Base-by-base conservation (phyloP, 2,888 invertebrate species). In the Hesperia comma region DNA sequence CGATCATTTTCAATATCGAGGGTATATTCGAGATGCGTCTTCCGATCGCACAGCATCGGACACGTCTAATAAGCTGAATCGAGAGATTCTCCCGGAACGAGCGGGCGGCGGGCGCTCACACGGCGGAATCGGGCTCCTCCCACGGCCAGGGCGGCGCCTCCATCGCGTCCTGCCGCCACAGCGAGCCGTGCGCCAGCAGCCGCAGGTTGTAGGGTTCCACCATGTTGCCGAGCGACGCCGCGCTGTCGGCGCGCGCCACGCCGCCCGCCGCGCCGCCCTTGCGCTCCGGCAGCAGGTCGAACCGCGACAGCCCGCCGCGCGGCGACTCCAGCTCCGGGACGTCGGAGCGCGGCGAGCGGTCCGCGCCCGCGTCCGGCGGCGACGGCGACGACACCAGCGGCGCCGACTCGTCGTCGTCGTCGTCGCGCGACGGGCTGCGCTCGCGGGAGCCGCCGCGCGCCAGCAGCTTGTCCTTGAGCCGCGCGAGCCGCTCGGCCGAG, bases 361-460 rank as follows among this genome's bases (percentile, higher is more conserved):
- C 87, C 46, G 85, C 76, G 84, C 83, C 62, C 72, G 46, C 77
- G 77, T n/a, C 73, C 64, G 68, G 74, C 72, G 64, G 72, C 71
- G 70, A 76, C 70, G 72, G 72, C 61, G 68, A 69, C 63, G 33
- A 12, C 40, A 63, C 57, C 21, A 68, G 61, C 51, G 66, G 41
- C 54, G 69, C 72, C 54, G 69, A 61, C 37, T 56, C 57, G 40
- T 68, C 61, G 64, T 70, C 69, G 49, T 57, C 61, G 57, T 83
- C 64, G 86, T 75, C 69, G 90, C 88, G 8, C 93, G 92, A 93
- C 93, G 7, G 96, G 95, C 69, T 96, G 90, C 67, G 95, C 95
- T 95, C 95, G 79, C 95, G 95, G 80, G 94, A 93, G 49, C 80
- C 72, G 55, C 83, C 84, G 68, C 86, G 83, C 46, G 83, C 71